Evolutionary conservation across 2,113 vertebrate species (phyloP).

Genomic region (Pao palembangensis): DNA sequence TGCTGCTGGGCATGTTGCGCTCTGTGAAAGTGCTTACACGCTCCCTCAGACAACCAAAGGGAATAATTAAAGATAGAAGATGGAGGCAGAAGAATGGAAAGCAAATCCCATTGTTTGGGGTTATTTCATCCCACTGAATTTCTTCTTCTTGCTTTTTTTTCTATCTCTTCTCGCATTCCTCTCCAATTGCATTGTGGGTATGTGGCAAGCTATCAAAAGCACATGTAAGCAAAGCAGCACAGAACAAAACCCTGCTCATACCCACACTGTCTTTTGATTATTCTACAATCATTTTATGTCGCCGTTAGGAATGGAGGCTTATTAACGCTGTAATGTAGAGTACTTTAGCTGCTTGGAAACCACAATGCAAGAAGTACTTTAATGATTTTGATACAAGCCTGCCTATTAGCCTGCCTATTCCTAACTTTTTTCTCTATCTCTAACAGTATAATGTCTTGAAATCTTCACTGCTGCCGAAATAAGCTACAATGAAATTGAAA

Average conservation of each 20-base stretch:
- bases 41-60: conserved; percentile 74
- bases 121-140: conserved; percentile 73
- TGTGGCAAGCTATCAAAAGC: conserved; percentile 69
- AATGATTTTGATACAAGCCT: conserved; percentile 73
- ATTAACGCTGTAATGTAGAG: conserved; percentile 83
- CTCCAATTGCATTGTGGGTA: conserved; percentile 69
- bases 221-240: conserved; percentile 65
- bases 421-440: conserved; percentile 58
- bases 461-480: conserved; percentile 88
- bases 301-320: conserved; percentile 76
- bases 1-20: conserved; percentile 73
- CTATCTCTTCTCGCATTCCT: conserved; percentile 56
- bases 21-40: conserved; percentile 75
- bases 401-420: conserved; percentile 50
- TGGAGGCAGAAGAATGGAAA: conserved; percentile 73
- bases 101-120: conserved; percentile 77
- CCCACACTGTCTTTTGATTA: conserved; percentile 76
- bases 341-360: conserved; percentile 75
- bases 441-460: conserved; percentile 86
- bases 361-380: conserved; percentile 79
- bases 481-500: conserved; percentile 91
- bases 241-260: conserved; percentile 71
- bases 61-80: conserved; percentile 80
- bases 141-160: conserved; percentile 61
- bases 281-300: conserved; percentile 70